Conservation (phyloP, 2,113 vertebrate genomes). For the Halichoerus grypus region DNA sequence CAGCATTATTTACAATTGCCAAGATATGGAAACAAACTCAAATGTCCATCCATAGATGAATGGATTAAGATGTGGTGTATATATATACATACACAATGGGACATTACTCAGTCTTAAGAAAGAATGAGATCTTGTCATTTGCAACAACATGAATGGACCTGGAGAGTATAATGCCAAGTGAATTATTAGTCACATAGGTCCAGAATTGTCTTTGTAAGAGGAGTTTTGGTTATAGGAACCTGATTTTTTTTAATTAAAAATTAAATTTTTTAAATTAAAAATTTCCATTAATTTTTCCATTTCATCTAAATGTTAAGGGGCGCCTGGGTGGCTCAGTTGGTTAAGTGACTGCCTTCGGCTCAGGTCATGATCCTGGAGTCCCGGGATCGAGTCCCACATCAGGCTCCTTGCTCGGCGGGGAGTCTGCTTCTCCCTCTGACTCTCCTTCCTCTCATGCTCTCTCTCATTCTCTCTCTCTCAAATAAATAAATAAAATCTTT, state of each 20-base stretch:
- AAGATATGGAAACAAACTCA: background rate
- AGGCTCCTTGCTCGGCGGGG: too few relatives aligned
- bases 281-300: background rate
- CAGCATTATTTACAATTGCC: background rate
- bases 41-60: background rate
- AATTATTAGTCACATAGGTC: background rate
- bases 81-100: background rate
- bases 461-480: too few relatives aligned
- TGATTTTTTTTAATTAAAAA: background rate
- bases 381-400: too few relatives aligned
- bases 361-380: too few relatives aligned
- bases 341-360: too few relatives aligned
- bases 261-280: background rate
- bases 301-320: background rate
- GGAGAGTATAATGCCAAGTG: background rate
- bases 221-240: background rate
- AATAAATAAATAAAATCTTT: too few relatives aligned
- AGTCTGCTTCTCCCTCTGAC: too few relatives aligned
- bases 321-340: too few relatives aligned
- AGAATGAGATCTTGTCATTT: background rate
- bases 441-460: too few relatives aligned
- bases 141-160: background rate
- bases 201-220: background rate
- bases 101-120: background rate
- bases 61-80: background rate